Conservation (phyloP, 2,797 vertebrate species). For the Xyrichtys novacula region DNA sequence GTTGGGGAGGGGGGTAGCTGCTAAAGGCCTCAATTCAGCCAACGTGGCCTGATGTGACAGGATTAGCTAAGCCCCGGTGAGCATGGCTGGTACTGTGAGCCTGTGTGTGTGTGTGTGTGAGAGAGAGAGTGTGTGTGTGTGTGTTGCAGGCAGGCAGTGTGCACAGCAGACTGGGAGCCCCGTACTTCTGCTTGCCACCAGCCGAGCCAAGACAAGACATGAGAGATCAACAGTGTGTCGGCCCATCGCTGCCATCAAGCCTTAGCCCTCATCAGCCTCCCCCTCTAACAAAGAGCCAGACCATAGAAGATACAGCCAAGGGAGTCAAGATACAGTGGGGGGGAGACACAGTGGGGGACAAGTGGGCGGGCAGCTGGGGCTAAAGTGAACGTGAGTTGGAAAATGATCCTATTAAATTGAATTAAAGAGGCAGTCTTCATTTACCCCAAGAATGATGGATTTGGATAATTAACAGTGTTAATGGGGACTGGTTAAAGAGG, state of each 20-base stretch:
- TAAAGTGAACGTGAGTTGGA: constrained; percentile 85
- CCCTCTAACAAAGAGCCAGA: constrained; percentile 59
- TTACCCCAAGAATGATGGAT: constrained; percentile 88
- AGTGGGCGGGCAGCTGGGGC: constrained; percentile 79
- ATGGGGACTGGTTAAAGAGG: constrained; percentile 84
- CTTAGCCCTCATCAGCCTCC: constrained; percentile 56
- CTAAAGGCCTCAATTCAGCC: constrained; percentile 80
- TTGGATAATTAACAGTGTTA: constrained; percentile 88
- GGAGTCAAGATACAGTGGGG: constrained; percentile 64
- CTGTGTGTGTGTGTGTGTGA: constrained; percentile 33
- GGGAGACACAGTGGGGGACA: constrained; percentile 64
- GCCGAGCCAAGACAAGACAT: constrained; percentile 79
- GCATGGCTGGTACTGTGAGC: constrained; percentile 80
- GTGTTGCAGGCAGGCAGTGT: constrained; percentile 40
- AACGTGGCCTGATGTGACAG: constrained; percentile 84
- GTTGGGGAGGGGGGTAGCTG: constrained; percentile 29
- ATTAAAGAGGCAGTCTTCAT: constrained; percentile 91
- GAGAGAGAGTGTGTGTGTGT: constrained; percentile 39
- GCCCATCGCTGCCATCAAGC: constrained; percentile 71
- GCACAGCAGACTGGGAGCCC: constrained; percentile 72
- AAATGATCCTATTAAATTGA: constrained; percentile 90
- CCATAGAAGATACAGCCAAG: constrained; percentile 62
- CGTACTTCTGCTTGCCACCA: constrained; percentile 82
- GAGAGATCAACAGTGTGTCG: constrained; percentile 77
- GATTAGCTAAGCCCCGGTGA: constrained; percentile 87